Evolutionary conservation across 2,888 invertebrate genomes (phyloP), one percentile per base, ranked within the genome.

Genomic region (Helobdella robusta): DNA sequence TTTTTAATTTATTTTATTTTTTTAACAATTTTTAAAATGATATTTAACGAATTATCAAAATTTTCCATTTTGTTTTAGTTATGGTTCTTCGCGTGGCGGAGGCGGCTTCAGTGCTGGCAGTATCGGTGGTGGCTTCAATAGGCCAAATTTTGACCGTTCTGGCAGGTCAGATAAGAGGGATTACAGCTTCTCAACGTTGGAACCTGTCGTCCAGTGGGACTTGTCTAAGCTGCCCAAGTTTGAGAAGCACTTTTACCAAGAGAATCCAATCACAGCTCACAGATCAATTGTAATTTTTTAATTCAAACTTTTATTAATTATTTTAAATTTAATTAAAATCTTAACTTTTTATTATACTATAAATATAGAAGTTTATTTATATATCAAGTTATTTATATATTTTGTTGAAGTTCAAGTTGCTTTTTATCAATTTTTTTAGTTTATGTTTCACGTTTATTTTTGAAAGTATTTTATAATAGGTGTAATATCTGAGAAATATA

Each of bases 151-250:
- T 50, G 62, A 50, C 5, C 34, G 62, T 32, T 28, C 46, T 20
- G 32, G 62, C 48, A 32, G 20, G 1, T 44, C 18, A n/a, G 34
- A 25, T 20, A 62, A 48, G n/a, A 50, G 44, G n/a, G 48, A 50
- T 30, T 32, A 34, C 30, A 92, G 92, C 6, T 86, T 86, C 36
- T 85, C 85, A 66, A 81, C 93, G 20, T 84, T 89, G 2, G 89
- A 89, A 75, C 91, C 92, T 3, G n/a, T n/a, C n/a, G n/a, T n/a
- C n/a, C 84, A 84, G 71, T 95, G 94, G 94, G 89, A 91, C 72
- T 74, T 86, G 71, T 84, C 85, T 20, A 83, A 85, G 44, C 82
- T 95, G 70, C 86, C 87, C 73, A 87, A 88, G 11, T 92, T 95
- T 76, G 84, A 88, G 73, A 95, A 95, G 82, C 88, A 93, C 79